These are phyloP conservation scores for Gasterosteus aculeatus DNA, from an alignment of 2,113 vertebrate species.

Conservation along the genomic window DNA sequence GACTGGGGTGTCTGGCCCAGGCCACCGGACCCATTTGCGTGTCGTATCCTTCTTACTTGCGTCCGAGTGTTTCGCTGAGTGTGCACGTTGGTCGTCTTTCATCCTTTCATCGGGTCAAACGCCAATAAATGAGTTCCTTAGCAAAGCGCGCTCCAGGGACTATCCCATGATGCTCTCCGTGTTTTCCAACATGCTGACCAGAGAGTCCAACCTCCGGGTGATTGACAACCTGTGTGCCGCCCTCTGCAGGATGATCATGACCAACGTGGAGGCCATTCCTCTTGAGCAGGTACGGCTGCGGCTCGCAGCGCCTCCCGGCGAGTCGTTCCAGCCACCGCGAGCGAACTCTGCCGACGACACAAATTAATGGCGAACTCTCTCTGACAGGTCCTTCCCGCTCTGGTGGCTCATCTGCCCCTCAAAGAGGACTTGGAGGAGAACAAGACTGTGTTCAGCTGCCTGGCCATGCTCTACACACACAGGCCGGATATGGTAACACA, in stretches of 20 bases:
- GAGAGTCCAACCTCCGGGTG: slow-evolving; percentile 82
- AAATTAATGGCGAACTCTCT: background rate
- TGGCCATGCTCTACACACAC: slow-evolving; percentile 84
- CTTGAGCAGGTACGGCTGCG: slow-evolving; percentile 83
- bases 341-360: background rate
- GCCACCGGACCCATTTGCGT: slow-evolving; percentile 81
- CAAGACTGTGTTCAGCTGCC: slow-evolving; percentile 84
- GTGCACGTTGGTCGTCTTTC: background rate
- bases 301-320: background rate
- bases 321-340: background rate
- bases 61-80: background rate
- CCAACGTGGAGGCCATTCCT: slow-evolving; percentile 77
- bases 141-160: slow-evolving; percentile 70
- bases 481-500: slow-evolving; percentile 69
- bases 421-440: slow-evolving; percentile 91
- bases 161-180: slow-evolving; percentile 86
- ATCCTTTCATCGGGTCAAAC: background rate
- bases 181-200: slow-evolving; percentile 84
- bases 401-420: slow-evolving; percentile 84
- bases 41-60: slow-evolving; percentile 77
- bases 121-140: slow-evolving; percentile 58
- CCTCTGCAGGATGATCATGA: slow-evolving; percentile 86
- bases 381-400: slow-evolving; percentile 84
- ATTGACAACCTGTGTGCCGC: slow-evolving; percentile 91
- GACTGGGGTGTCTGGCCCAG: slow-evolving; percentile 86